Evolutionary conservation across 1,140 invertebrate genomes (phyloP).

Genomic region (Rhysida immarginata): DNA sequence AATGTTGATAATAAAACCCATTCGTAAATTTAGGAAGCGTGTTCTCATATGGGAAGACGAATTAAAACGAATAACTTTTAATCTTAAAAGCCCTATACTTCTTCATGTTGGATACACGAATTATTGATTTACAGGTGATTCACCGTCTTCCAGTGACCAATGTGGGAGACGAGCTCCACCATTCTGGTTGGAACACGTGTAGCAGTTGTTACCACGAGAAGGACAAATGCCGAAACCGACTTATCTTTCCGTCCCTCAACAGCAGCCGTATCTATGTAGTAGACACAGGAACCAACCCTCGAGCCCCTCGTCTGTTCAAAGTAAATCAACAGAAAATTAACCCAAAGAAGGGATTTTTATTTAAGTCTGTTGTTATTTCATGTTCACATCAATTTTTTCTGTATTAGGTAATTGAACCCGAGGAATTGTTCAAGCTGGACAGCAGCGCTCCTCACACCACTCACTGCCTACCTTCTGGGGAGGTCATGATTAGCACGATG

Average conservation of each 20-base stretch:
- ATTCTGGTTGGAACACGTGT: constrained; percentile 91
- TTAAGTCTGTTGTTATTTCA: too few species aligned
- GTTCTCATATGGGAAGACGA: too few species aligned
- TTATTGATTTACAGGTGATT: constrained; percentile 50
- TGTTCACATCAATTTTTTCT: too few species aligned
- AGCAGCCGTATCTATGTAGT: constrained; percentile 74
- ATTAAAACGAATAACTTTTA: too few species aligned
- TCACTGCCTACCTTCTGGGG: constrained; percentile 78
- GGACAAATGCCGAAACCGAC: constrained; percentile 47
- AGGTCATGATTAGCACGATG: constrained; percentile 89
- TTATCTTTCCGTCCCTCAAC: constrained; percentile 67
- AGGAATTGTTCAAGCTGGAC: constrained; percentile 54
- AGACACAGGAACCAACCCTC: constrained; percentile 55
- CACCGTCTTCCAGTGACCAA: constrained; percentile 62
- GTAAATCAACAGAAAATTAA: too few species aligned
- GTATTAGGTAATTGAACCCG: constrained; percentile 34
- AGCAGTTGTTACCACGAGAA: constrained; percentile 64
- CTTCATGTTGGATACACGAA: not conserved
- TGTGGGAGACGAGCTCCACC: constrained; percentile 78
- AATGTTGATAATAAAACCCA: too few species aligned
- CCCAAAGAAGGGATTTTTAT: too few species aligned
- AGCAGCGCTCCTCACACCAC: constrained; percentile 76
- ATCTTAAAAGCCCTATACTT: not conserved
- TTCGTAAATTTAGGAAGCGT: too few species aligned
- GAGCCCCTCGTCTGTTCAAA: constrained; percentile 45